Evolutionary conservation across 92 coral and sea anemone species (phyloP).

Genomic region (Hydrozoanthus gracilis): DNA sequence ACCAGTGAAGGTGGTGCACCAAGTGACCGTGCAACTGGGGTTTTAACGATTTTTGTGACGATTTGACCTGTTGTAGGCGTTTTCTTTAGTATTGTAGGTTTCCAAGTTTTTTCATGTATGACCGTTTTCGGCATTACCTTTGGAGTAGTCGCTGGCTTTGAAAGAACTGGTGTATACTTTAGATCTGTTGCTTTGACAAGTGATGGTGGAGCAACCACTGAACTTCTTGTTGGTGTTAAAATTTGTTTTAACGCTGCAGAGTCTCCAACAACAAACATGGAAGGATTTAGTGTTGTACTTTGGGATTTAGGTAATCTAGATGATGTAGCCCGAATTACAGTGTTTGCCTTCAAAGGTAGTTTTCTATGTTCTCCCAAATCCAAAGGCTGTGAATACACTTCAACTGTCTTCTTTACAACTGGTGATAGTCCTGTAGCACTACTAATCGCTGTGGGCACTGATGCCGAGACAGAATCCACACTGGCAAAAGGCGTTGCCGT

Average conservation of each 20-base stretch:
- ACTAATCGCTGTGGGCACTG: background rate
- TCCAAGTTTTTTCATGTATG: background rate
- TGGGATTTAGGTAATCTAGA: background rate
- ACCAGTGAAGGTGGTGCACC: background rate
- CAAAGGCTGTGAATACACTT: slow-evolving; percentile 27
- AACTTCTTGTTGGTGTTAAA: slow-evolving; percentile 22
- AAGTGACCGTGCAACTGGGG: background rate
- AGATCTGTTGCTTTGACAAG: background rate
- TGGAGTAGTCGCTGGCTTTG: background rate
- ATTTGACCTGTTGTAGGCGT: background rate
- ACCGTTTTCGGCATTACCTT: background rate
- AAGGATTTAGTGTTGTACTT: slow-evolving; percentile 35
- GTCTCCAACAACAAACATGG: slow-evolving; percentile 12
- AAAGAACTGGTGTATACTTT: background rate
- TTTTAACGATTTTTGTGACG: background rate
- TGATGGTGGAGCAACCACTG: background rate
- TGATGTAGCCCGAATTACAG: background rate
- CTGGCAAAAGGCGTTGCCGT: background rate
- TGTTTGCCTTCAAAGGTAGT: background rate
- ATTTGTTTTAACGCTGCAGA: slow-evolving; percentile 22
- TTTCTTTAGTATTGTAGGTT: slow-evolving; percentile 1
- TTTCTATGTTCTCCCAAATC: background rate
- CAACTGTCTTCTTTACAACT: slow-evolving; percentile 37
- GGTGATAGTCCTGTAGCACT: background rate
- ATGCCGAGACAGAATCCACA: background rate